phyloP scores from a whole-genome alignment of 2,797 vertebrate species.

The Malurus leucopterus region DNA sequence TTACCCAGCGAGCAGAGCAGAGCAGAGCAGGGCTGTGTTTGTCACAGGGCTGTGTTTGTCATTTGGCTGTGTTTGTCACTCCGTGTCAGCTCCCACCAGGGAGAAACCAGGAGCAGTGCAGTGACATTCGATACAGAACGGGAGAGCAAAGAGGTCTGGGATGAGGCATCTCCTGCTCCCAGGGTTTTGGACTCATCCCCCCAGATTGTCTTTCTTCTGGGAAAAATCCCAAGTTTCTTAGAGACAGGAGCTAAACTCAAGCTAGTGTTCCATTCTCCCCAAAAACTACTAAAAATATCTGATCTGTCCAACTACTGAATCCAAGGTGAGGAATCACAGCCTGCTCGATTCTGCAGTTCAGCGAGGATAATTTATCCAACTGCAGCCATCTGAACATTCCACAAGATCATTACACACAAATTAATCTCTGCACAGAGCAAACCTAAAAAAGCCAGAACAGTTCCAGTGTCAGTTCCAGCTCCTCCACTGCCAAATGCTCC shows the following conservation, averaged over 20 bases:
- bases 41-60: background rate
- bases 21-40: background rate
- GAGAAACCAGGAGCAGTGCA: background rate
- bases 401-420: background rate
- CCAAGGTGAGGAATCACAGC: background rate
- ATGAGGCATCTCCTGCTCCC: background rate
- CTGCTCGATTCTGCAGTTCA: background rate
- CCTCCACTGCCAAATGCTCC: background rate
- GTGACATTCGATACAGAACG: background rate
- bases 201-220: background rate
- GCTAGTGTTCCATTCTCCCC: background rate
- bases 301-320: background rate
- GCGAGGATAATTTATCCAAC: background rate
- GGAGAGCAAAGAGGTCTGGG: background rate
- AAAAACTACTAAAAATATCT: background rate
- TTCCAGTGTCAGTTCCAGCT: background rate
- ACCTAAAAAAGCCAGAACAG: background rate
- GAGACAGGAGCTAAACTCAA: background rate
- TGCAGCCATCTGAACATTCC: background rate
- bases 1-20: background rate
- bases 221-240: background rate
- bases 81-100: background rate
- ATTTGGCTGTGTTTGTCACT: background rate
- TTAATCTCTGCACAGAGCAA: background rate
- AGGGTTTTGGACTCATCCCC: background rate